Evolutionary conservation across 2,888 invertebrate genomes (phyloP), one percentile per base, ranked within the genome.

Genomic region (Siphonodentalium dalli): DNA sequence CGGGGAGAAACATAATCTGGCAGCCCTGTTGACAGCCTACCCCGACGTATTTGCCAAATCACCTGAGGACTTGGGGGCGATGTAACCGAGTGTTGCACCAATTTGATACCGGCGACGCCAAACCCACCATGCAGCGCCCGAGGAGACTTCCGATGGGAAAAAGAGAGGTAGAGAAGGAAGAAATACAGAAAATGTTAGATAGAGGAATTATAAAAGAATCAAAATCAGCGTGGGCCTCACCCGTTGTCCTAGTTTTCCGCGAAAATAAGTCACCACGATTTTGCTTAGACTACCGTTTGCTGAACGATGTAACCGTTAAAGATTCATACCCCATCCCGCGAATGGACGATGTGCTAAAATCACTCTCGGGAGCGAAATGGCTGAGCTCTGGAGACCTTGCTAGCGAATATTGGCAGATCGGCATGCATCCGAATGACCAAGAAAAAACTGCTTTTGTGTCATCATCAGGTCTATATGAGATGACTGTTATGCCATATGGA

Each of bases 281-380:
- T 0, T 55, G 51, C 24, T 15, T 54, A 4, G 51, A 55, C 21
- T 55, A 55, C 37, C 13, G 55, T 7, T 15, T 27, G 2, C 21
- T 55, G 15, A 55, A 55, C 27, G 49, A 42, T 3, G 34, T 54
- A 7, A 54, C 54, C 7, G 23, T 20, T 15, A 42, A 21, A 24
- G 55, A 55, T 42, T 35, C 44, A 2, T 38, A 44, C 24, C 55
- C 55, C 6, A 20, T 55, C n/a, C 55, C 55, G 13, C 24, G 44
- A 13, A 47, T 45, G 13, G 15, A 28, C 18, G 55, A 55, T n/a
- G 21, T 20, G 11, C 24, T 55, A 15, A 31, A 55, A 13, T 13
- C 28, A 7, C 43, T 55, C 37, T 20, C 34, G 13, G 54, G 55
- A 5, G 35, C 45, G 5, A 24, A 13, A 21, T 45, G 15, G 20